These are phyloP conservation scores for Colletes collaris DNA, from an alignment of 2,888 invertebrate species.

Conservation along the genomic window DNA sequence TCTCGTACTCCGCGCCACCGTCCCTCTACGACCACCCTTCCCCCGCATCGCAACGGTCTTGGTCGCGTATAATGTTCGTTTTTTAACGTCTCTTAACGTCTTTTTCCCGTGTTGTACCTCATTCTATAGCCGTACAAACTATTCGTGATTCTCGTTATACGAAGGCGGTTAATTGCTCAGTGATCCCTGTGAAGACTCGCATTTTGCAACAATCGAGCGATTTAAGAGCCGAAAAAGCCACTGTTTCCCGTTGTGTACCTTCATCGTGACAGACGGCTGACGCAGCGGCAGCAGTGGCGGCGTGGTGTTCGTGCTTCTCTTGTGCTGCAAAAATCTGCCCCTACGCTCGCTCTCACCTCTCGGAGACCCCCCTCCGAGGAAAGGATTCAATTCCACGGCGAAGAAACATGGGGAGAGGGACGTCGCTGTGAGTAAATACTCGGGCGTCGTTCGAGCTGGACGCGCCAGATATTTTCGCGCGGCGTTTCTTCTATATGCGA, in stretches of 20 bases:
- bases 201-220: constrained; percentile 1
- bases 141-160: constrained; percentile 26
- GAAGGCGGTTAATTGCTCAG: constrained; percentile 1
- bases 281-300: constrained; percentile 39
- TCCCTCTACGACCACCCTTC: constrained; percentile 55
- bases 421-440: constrained; percentile 76
- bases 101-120: constrained; percentile 53
- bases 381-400: constrained; percentile 61
- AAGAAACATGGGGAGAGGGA: constrained; percentile 76
- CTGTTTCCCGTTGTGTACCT: constrained; percentile 36
- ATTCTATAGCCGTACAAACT: constrained; percentile 43
- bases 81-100: constrained; percentile 60
- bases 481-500: constrained; percentile 20
- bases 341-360: constrained; percentile 52
- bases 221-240: constrained; percentile 27
- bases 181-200: constrained; percentile 5
- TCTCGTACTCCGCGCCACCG: constrained; percentile 58
- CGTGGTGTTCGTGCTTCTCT: constrained; percentile 52
- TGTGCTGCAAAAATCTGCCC: constrained; percentile 58
- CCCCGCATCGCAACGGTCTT: constrained; percentile 60
- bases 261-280: constrained; percentile 59
- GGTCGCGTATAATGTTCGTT: constrained; percentile 58
- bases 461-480: constrained; percentile 32
- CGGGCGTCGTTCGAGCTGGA: constrained; percentile 45
- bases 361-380: constrained; percentile 63